phyloP scores from a whole-genome alignment of 2,888 invertebrate genomes.

The Synergus itoensis region DNA sequence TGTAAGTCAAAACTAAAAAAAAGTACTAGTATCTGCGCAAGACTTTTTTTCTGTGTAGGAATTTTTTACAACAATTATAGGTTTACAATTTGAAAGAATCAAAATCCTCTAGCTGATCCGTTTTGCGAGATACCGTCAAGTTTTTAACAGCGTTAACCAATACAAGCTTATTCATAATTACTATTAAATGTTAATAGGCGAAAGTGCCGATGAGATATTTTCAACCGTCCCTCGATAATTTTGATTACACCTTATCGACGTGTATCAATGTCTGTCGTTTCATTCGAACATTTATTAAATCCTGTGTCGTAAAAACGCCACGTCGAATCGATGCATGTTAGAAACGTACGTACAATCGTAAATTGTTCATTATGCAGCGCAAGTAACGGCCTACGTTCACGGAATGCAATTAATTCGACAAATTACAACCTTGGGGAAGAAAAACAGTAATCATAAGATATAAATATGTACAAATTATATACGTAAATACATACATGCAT shows the following conservation, averaged over 20 bases:
- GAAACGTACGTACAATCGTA: slow-evolving; percentile 24
- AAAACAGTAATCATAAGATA: slow-evolving; percentile 15
- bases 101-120: no score
- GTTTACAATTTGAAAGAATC: no score
- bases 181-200: slow-evolving; percentile 6
- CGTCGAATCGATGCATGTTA: slow-evolving; percentile 30
- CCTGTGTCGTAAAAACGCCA: slow-evolving; percentile 25
- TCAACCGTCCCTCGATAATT: slow-evolving; percentile 25
- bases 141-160: not conserved
- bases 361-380: slow-evolving; percentile 34
- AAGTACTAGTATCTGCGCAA: no score
- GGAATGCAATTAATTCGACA: slow-evolving; percentile 41
- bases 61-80: no score
- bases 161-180: not conserved
- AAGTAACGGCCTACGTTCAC: slow-evolving; percentile 13
- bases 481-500: not conserved
- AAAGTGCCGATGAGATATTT: not conserved
- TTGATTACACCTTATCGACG: slow-evolving; percentile 35
- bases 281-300: slow-evolving; percentile 31
- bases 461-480: slow-evolving; percentile 7
- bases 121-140: no score
- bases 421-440: slow-evolving; percentile 28
- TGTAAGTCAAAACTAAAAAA: no score
- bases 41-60: no score
- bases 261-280: slow-evolving; percentile 7